Conservation (phyloP, 2,797 vertebrate species). For the Hyperoplus lanceolatus region DNA sequence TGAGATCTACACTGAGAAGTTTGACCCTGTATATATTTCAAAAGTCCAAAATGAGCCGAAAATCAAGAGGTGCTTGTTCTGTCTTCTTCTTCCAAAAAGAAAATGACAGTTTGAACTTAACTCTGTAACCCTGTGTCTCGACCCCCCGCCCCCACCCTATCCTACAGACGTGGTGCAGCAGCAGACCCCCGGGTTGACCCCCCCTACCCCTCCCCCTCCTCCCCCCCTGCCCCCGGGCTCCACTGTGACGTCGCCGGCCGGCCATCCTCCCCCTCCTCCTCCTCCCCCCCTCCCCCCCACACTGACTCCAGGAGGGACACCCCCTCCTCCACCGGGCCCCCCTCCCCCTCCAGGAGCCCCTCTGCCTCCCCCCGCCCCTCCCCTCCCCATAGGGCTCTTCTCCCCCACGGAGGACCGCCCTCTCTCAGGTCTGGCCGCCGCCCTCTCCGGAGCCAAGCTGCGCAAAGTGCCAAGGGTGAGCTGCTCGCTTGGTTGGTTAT, state of each 20-base stretch:
- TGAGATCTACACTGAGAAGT: too few relatives aligned
- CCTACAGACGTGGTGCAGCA: constrained; percentile 83
- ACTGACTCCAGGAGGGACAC: constrained; percentile 78
- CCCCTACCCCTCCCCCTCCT: constrained; percentile 91
- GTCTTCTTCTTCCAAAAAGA: neutral
- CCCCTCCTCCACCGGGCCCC: constrained; percentile 74
- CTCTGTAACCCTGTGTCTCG: constrained; percentile 35
- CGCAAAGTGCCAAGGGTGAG: constrained; percentile 96
- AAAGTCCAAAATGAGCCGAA: neutral
- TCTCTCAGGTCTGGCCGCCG: constrained; percentile 93
- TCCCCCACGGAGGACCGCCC: constrained; percentile 91
- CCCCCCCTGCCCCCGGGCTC: constrained; percentile 91
- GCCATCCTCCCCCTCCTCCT: constrained; percentile 89
- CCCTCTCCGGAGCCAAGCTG: constrained; percentile 96
- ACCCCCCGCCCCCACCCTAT: constrained; percentile 8
- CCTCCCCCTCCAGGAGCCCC: constrained; percentile 77
- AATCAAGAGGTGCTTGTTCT: neutral
- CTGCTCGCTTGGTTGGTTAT: neutral
- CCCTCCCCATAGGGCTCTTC: constrained; percentile 90
- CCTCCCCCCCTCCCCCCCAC: constrained; percentile 85
- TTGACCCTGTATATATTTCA: too few relatives aligned
- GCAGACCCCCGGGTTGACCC: constrained; percentile 80
- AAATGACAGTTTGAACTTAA: constrained; percentile 20
- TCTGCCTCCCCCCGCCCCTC: constrained; percentile 88
- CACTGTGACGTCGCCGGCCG: constrained; percentile 84